A percentile compares a stretch with the other conserved stretches of the same genome.
phyloP scores from a whole-genome alignment of 1,140 invertebrate species.

The Cryptotermes secundus region DNA sequence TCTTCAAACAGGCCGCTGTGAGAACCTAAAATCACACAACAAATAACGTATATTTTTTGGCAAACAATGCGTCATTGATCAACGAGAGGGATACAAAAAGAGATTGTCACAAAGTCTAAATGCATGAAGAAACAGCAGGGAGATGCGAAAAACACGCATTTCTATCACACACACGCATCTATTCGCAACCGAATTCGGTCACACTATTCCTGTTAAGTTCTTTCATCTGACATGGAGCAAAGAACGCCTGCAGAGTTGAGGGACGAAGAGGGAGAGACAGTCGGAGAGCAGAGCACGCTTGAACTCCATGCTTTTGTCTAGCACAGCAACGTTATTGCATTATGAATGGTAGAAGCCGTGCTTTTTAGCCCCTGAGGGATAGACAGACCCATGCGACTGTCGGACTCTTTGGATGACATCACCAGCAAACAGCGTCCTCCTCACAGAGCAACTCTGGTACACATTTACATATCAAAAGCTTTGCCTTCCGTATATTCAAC shows the following conservation, averaged over 20 bases:
- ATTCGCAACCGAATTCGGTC: not conserved
- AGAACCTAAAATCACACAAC: no score
- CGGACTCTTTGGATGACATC: constrained; percentile 17
- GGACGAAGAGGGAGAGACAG: not conserved
- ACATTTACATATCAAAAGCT: constrained; percentile 18
- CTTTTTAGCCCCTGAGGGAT: not conserved
- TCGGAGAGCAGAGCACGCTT: not conserved
- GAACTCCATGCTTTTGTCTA: not conserved
- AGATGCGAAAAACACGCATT: not conserved
- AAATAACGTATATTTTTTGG: no score
- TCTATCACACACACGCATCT: not conserved
- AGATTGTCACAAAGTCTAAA: not conserved
- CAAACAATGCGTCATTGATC: no score
- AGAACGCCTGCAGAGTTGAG: not conserved
- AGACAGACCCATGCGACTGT: not conserved
- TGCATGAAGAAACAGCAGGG: not conserved
- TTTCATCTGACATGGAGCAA: not conserved
- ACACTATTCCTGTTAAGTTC: not conserved
- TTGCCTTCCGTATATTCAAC: constrained; percentile 2
- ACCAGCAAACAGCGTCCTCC: not conserved
- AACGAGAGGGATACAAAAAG: not conserved
- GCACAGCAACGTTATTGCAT: not conserved
- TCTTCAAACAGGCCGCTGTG: no score
- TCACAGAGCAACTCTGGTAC: no score
- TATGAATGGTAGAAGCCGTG: constrained; percentile 4